Conservation (phyloP, 2,113 vertebrate species). For the Centropus bengalensis region DNA sequence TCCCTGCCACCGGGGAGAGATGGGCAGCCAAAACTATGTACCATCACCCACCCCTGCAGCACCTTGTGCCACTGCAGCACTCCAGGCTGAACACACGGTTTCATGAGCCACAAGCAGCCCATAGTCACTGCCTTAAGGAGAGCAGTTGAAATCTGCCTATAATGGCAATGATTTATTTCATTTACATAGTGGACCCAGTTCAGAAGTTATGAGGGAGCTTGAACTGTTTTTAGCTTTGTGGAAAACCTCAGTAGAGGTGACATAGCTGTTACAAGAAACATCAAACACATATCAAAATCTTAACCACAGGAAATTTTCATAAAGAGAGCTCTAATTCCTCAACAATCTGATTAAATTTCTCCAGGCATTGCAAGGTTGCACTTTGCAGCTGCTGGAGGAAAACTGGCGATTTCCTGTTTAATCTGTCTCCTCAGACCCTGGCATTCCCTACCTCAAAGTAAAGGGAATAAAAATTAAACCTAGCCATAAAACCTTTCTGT, state of each 20-base stretch:
- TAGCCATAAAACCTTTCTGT: not conserved
- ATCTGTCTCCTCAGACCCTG: not conserved
- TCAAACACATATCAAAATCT: not conserved
- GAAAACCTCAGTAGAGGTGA: not conserved
- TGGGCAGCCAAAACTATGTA: not conserved
- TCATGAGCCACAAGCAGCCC: not conserved
- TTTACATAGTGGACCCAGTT: not conserved
- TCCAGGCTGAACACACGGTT: not conserved
- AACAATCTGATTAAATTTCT: not conserved
- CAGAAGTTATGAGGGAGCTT: not conserved
- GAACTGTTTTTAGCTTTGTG: not conserved
- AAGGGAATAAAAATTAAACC: not conserved
- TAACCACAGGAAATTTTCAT: not conserved
- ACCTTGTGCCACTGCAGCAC: fast-evolving
- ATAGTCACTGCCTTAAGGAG: not conserved
- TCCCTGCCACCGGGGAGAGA: not conserved
- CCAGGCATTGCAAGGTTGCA: not conserved
- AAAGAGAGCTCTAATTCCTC: not conserved
- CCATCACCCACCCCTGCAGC: not conserved
- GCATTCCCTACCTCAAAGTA: not conserved
- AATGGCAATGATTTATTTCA: not conserved
- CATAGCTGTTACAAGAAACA: not conserved
- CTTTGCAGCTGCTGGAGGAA: not conserved
- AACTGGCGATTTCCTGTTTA: not conserved
- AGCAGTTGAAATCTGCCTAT: not conserved